These are phyloP conservation scores for Coleophora flavipennella DNA, from an alignment of 2,888 invertebrate genomes.

Conservation along the genomic window DNA sequence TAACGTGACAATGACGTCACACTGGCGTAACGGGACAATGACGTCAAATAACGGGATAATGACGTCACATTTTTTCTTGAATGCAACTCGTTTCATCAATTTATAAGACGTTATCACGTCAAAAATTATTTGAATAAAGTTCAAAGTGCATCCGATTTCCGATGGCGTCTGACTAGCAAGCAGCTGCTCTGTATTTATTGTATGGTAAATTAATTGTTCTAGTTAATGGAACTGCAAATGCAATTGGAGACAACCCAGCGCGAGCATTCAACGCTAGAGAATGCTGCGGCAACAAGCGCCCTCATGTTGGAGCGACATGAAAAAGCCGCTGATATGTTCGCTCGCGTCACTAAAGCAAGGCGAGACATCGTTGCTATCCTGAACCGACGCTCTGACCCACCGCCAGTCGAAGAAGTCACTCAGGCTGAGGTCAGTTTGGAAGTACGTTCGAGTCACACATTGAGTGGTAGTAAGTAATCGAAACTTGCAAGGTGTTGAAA, in stretches of 20 bases:
- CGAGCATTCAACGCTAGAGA: slow-evolving; percentile 46
- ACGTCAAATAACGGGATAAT: too few species aligned
- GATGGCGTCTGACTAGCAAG: too few species aligned
- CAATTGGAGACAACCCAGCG: slow-evolving; percentile 48
- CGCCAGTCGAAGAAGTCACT: slow-evolving; percentile 22
- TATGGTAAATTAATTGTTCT: neutral
- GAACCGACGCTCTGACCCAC: slow-evolving; percentile 29
- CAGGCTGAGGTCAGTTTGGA: slow-evolving; percentile 28
- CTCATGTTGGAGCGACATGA: slow-evolving; percentile 62
- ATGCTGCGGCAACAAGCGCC: slow-evolving; percentile 51
- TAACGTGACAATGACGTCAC: too few species aligned
- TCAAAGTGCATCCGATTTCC: too few species aligned
- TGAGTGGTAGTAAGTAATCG: neutral
- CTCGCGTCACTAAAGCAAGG: slow-evolving; percentile 41
- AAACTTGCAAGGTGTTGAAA: neutral
- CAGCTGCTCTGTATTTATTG: too few species aligned
- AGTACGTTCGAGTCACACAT: too few species aligned
- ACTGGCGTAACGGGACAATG: too few species aligned
- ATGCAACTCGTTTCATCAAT: too few species aligned
- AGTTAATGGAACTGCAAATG: slow-evolving; percentile 52
- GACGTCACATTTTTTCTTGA: too few species aligned
- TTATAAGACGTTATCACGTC: too few species aligned
- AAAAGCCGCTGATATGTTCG: slow-evolving; percentile 50
- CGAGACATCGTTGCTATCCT: slow-evolving; percentile 40
- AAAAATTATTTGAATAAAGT: too few species aligned